These are phyloP conservation scores for Drosophila incognita DNA, from an alignment of 2,888 invertebrate genomes.

Conservation along the genomic window DNA sequence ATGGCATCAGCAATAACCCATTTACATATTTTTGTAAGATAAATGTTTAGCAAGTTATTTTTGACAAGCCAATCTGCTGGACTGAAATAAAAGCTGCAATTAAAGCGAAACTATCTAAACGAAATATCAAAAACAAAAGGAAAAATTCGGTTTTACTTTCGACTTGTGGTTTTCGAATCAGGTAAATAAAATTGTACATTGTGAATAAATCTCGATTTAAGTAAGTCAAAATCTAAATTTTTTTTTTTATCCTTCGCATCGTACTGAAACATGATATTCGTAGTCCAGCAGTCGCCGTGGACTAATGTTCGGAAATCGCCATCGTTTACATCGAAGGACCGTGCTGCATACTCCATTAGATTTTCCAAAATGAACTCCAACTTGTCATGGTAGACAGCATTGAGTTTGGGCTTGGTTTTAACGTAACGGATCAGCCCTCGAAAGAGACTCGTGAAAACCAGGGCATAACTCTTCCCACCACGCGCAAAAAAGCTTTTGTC, in stretches of 20 bases:
- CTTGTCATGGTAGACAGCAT: slow-evolving; percentile 61
- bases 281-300: slow-evolving; percentile 82
- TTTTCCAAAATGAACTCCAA: slow-evolving; percentile 47
- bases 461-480: slow-evolving; percentile 37
- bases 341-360: slow-evolving; percentile 74
- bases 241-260: slow-evolving; percentile 28
- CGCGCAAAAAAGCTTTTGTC: slow-evolving; percentile 66
- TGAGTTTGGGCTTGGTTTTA: slow-evolving; percentile 44
- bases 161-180: background rate
- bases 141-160: background rate
- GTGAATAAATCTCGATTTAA: background rate
- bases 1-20: no score
- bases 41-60: background rate
- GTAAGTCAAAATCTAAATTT: background rate
- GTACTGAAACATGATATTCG: slow-evolving; percentile 79
- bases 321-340: slow-evolving; percentile 51
- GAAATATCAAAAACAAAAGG: background rate
- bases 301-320: slow-evolving; percentile 66
- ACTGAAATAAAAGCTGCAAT: background rate
- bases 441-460: slow-evolving; percentile 52
- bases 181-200: background rate
- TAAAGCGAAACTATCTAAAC: background rate
- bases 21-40: no score
- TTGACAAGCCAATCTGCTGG: background rate
- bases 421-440: slow-evolving; percentile 62